Percentiles rank a stretch among this genome's conserved stretches.
Conservation (phyloP, 2,113 vertebrate species). For the Platysternon megacephalum region DNA sequence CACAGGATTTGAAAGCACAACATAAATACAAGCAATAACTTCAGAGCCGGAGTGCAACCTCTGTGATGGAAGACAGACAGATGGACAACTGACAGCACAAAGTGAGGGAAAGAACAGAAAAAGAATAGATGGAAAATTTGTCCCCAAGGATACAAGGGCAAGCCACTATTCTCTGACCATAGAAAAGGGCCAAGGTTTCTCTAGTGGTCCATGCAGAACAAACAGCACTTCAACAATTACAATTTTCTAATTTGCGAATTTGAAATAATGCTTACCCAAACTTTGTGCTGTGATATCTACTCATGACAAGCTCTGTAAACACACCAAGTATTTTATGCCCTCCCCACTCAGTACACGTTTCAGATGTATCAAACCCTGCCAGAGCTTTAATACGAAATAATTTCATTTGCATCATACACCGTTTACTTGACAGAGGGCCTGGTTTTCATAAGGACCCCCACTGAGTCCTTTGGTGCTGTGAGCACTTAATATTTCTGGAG, state of each 20-base stretch:
- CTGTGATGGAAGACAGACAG: accelerated
- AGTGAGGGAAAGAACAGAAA: too few relatives aligned
- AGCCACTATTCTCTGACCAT: not conserved
- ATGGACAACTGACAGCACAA: accelerated
- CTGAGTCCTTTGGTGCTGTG: not conserved
- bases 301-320: accelerated
- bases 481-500: accelerated
- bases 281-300: not conserved
- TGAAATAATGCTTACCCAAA: accelerated
- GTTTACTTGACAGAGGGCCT: accelerated
- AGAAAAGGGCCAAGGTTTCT: not conserved
- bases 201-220: accelerated
- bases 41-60: not conserved
- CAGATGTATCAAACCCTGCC: not conserved
- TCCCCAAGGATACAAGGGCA: not conserved
- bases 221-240: not conserved
- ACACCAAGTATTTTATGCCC: accelerated
- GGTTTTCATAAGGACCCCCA: accelerated
- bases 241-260: not conserved
- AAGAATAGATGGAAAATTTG: too few relatives aligned
- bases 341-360: too few relatives aligned
- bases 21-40: not conserved
- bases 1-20: not conserved
- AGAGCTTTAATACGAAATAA: not conserved
- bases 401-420: accelerated